Evolutionary conservation across 1,140 invertebrate genomes (phyloP).

Genomic region (Linepithema humile): DNA sequence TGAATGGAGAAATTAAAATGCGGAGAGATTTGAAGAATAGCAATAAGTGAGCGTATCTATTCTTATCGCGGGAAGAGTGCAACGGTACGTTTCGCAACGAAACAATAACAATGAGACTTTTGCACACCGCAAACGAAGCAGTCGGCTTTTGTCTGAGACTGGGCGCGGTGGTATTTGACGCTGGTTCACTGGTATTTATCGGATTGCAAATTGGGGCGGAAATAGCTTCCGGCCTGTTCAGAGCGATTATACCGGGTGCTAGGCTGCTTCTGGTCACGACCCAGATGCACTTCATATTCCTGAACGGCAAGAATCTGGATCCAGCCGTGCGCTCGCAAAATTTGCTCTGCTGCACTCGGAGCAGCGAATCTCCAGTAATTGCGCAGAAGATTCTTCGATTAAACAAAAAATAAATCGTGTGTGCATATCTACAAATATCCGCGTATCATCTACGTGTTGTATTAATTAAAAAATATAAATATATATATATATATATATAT

Average conservation of each 20-base stretch:
- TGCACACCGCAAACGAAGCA: conserved; percentile 85
- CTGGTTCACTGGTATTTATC: conserved; percentile 88
- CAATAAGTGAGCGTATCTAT: background rate
- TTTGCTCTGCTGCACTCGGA: conserved; percentile 93
- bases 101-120: conserved; percentile 42
- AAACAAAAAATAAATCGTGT: background rate
- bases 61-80: conserved; percentile 22
- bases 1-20: background rate
- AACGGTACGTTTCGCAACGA: background rate
- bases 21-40: background rate
- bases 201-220: conserved; percentile 87
- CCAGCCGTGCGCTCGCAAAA: conserved; percentile 87
- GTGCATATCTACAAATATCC: background rate
- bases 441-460: too few species aligned
- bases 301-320: conserved; percentile 87
- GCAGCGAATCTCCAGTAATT: conserved; percentile 93
- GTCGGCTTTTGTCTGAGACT: conserved; percentile 92
- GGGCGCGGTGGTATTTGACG: conserved; percentile 91
- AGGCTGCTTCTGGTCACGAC: conserved; percentile 87
- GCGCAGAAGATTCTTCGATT: conserved; percentile 82
- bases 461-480: too few species aligned
- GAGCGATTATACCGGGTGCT: conserved; percentile 85
- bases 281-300: conserved; percentile 89
- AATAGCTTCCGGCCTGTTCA: conserved; percentile 84
- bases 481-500: too few species aligned